Base-by-base conservation (phyloP, 2,113 vertebrate genomes). In the Sardina pilchardus region DNA sequence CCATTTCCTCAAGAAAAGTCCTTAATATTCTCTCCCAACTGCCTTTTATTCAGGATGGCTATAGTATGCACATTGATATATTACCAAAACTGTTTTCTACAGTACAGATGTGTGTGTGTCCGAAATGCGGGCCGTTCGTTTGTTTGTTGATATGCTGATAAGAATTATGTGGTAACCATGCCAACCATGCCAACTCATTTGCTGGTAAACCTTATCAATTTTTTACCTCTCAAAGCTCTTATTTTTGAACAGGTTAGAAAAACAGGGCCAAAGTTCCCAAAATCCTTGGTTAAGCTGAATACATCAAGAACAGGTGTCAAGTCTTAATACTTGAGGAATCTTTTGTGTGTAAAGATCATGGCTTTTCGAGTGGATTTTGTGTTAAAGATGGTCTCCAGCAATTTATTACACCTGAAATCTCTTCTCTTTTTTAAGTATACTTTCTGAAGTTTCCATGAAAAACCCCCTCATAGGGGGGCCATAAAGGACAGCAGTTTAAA, bases 251-350 rank as follows among this genome's bases (percentile, higher is more conserved):
- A 47, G 45, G 45, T 47, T 47, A 47, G 45, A 47, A 47, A 47
- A 47, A 47, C 45, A 14, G 45, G 45, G 17, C 2, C 16, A 19
- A 53, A 53, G 50, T 53, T 53, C 50, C 17, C 0, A 67, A 30
- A 26, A 67, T 67, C 26, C 59, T 67, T 67, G 59, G 21, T 67
- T 67, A 67, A 67, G 59, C 59, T 26, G 24, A 67, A 10, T n/a
- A 67, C 59, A 53, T 53, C 59, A 67, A n/a, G 26, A 67, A 67
- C 59, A 67, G 59, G 59, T 67, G 59, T 67, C 24, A 26, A 67
- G n/a, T 7, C 59, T 14, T 53, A 19, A 53, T 53, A 53, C 14
- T 19, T 12, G 14, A 53, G 50, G 17, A 53, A 53, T 12, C 50
- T 53, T 53, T 17, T 53, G 16, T 17, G 50, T 14, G 9, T 12